Evolutionary conservation across 2,797 vertebrate genomes (phyloP).

Genomic region (Iguana delicatissima): DNA sequence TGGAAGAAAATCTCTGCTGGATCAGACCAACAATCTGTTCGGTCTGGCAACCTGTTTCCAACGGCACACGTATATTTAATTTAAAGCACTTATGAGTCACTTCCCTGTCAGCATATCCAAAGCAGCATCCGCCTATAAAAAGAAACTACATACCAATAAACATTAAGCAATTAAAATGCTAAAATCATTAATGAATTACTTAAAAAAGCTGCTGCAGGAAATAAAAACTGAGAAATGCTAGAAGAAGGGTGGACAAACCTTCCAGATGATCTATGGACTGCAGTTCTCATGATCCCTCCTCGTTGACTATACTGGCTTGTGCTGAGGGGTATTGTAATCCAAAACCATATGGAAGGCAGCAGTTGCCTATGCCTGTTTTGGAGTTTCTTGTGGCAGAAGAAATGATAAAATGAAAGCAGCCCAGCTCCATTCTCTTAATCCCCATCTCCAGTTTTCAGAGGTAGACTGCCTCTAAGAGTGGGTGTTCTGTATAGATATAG

Average conservation of each 20-base stretch:
- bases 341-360: background rate
- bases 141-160: conserved; percentile 8
- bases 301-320: too few species aligned
- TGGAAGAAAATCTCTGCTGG: conserved; percentile 5
- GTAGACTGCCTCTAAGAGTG: background rate
- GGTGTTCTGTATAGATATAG: background rate
- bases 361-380: background rate
- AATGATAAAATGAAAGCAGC: too few species aligned
- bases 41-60: background rate
- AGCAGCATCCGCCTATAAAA: background rate
- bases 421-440: too few species aligned
- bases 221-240: background rate
- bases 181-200: conserved; percentile 4
- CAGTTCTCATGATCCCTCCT: too few species aligned
- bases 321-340: too few species aligned
- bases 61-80: background rate
- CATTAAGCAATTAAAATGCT: background rate
- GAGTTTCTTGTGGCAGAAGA: background rate
- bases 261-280: too few species aligned
- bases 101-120: background rate
- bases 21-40: background rate
- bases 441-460: background rate
- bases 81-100: conserved; percentile 1
- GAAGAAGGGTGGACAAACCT: too few species aligned
- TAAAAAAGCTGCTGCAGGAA: background rate